Evolutionary conservation across 2,113 vertebrate species (phyloP).

Genomic region (Vombatus ursinus): DNA sequence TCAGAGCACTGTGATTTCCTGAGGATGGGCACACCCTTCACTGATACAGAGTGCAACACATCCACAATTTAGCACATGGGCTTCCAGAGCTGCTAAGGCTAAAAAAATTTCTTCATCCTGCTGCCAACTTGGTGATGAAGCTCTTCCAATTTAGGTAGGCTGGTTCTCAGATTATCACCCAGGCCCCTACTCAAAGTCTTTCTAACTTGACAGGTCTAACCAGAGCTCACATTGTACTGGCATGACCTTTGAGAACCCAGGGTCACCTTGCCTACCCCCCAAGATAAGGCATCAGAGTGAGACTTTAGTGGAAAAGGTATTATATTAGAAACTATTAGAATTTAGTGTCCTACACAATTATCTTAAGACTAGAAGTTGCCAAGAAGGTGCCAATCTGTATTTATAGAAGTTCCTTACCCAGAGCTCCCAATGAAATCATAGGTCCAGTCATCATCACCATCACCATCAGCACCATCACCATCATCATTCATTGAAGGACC

Average conservation of each 20-base stretch:
- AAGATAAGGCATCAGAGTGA: neutral
- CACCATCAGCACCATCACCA: neutral
- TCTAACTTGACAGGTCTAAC: neutral
- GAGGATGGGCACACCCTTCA: neutral
- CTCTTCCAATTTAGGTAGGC: neutral
- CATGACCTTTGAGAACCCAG: neutral
- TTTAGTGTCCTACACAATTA: neutral
- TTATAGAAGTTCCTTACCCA: neutral
- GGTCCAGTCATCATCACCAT: neutral
- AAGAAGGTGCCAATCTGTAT: neutral
- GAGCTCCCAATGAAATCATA: neutral
- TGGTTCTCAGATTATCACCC: neutral
- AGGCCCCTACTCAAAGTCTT: neutral
- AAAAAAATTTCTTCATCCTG: neutral
- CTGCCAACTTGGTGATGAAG: neutral
- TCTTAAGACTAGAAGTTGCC: neutral
- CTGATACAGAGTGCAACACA: neutral
- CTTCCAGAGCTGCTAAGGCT: neutral
- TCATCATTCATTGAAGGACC: neutral
- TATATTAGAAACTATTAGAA: neutral
- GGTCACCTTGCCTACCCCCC: neutral
- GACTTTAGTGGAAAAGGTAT: neutral
- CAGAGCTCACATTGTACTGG: neutral
- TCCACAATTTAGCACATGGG: neutral
- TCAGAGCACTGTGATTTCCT: neutral